phyloP scores from a whole-genome alignment of 2,888 invertebrate genomes.

The Hypena proboscidalis region DNA sequence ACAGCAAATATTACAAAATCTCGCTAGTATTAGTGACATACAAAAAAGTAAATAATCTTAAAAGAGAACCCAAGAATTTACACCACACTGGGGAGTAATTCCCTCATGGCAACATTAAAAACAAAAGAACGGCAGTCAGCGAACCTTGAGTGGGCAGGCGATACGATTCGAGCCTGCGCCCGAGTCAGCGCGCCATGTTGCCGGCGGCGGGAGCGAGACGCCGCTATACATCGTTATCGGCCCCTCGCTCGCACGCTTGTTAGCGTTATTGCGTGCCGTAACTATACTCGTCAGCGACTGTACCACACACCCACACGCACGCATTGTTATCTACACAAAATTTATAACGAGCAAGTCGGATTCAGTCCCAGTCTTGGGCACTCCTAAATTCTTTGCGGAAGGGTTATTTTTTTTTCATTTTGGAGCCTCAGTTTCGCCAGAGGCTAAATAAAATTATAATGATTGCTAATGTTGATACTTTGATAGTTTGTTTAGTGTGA shows the following conservation, averaged over 20 bases:
- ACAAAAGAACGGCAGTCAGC: slow-evolving; percentile 86
- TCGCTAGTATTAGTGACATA: too few relatives aligned
- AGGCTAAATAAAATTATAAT: slow-evolving; percentile 73
- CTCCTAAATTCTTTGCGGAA: slow-evolving; percentile 83
- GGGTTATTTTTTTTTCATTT: slow-evolving; percentile 68
- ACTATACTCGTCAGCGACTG: slow-evolving; percentile 83
- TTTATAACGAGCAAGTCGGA: slow-evolving; percentile 83
- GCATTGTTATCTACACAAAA: slow-evolving; percentile 83
- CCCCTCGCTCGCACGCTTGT: slow-evolving; percentile 79
- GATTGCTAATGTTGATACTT: slow-evolving; percentile 58
- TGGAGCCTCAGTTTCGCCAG: slow-evolving; percentile 57
- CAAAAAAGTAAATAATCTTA: too few relatives aligned
- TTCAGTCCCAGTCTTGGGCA: slow-evolving; percentile 76
- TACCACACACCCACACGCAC: slow-evolving; percentile 82
- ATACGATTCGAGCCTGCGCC: slow-evolving; percentile 88
- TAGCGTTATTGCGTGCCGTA: slow-evolving; percentile 85
- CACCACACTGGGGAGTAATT: slow-evolving; percentile 43
- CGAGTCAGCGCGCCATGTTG: slow-evolving; percentile 85
- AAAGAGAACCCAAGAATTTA: slow-evolving; percentile 13
- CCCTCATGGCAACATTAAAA: slow-evolving; percentile 78
- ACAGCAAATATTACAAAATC: slow-evolving; percentile 7
- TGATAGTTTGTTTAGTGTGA: slow-evolving; percentile 67
- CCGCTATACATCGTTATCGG: slow-evolving; percentile 55
- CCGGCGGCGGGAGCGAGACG: slow-evolving; percentile 66
- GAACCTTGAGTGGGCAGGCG: slow-evolving; percentile 87